Conservation (phyloP, 2,888 invertebrate genomes). For the Nowickia ferox region DNA sequence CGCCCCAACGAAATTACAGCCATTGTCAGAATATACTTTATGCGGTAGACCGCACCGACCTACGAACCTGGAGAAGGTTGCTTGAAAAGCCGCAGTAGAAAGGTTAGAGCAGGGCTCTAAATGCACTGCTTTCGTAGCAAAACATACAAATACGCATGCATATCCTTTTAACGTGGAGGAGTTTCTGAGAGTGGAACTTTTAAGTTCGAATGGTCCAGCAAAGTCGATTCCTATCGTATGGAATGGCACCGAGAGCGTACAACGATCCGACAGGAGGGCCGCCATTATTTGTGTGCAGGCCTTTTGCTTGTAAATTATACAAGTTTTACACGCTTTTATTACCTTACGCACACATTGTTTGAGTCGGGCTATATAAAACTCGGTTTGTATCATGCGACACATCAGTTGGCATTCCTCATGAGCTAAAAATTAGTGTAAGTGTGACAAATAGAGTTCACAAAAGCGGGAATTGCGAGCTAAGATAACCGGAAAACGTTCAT, state of each 20-base stretch:
- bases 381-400: slow-evolving; percentile 22
- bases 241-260: neutral
- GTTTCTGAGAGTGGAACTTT: neutral
- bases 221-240: slow-evolving; percentile 17
- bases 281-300: neutral
- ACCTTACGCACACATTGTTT: neutral
- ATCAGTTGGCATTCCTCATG: neutral
- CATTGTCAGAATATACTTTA: too few relatives aligned
- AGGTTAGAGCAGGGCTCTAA: too few relatives aligned
- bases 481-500: neutral
- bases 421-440: neutral
- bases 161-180: neutral
- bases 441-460: neutral
- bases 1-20: too few relatives aligned
- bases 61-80: too few relatives aligned
- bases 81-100: too few relatives aligned
- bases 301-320: neutral
- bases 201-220: neutral
- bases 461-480: neutral
- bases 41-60: too few relatives aligned
- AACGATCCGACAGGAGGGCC: neutral
- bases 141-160: neutral
- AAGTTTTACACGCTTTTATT: neutral
- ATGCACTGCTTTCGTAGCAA: neutral
- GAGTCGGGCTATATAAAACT: slow-evolving; percentile 12